phyloP scores from a whole-genome alignment of 1,140 invertebrate genomes.

The Marisa cornuarietis region DNA sequence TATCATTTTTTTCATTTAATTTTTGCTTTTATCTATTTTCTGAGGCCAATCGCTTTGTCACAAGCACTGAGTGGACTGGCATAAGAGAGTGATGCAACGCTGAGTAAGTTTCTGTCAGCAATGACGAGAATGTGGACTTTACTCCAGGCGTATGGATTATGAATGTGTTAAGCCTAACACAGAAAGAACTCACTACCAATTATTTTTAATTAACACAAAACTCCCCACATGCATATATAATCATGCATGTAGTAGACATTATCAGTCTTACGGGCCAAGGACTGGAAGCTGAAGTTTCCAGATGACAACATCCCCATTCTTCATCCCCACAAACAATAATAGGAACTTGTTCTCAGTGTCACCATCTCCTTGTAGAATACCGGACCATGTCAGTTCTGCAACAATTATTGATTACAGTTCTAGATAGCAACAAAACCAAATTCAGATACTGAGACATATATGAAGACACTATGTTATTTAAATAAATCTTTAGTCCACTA shows the following conservation, averaged over 20 bases:
- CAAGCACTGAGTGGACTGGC: too few relatives aligned
- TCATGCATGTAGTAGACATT: too few relatives aligned
- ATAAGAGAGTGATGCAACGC: too few relatives aligned
- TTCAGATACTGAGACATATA: background rate
- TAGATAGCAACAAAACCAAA: background rate
- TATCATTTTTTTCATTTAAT: too few relatives aligned
- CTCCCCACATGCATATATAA: too few relatives aligned
- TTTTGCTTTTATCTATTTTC: too few relatives aligned
- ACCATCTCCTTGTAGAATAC: background rate
- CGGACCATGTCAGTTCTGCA: background rate
- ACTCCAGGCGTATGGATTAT: too few relatives aligned
- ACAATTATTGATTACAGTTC: background rate
- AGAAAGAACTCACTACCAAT: background rate
- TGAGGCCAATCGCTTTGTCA: too few relatives aligned
- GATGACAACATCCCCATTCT: constrained; percentile 4
- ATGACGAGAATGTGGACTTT: too few relatives aligned
- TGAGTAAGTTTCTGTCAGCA: too few relatives aligned
- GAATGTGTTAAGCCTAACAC: background rate
- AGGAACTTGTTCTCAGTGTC: background rate
- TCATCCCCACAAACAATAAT: background rate
- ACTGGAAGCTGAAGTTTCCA: background rate
- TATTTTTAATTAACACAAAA: background rate
- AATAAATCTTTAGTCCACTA: too few relatives aligned
- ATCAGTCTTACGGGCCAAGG: background rate
- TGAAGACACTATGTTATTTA: too few relatives aligned